Percentiles rank a stretch among this genome's conserved stretches.
Evolutionary conservation across 2,888 invertebrate genomes (phyloP).

Genomic region (Taphrorychus bicolor): DNA sequence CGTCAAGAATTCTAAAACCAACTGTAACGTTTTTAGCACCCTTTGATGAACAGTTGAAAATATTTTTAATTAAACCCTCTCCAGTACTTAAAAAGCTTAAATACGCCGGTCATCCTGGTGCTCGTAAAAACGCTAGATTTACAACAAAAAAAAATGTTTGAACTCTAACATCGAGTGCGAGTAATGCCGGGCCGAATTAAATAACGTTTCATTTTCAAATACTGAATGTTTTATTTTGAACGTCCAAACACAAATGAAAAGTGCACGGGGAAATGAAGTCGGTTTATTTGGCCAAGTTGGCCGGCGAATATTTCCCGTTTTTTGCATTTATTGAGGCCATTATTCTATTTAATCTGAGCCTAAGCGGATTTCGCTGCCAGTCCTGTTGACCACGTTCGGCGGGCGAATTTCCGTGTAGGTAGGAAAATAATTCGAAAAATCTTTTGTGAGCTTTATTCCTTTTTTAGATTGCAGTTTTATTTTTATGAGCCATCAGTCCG

Average conservation of each 20-base stretch:
- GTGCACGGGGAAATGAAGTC: constrained; percentile 39
- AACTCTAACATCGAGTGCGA: constrained; percentile 26
- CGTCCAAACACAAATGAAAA: constrained; percentile 40
- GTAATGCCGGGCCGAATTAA: constrained; percentile 34
- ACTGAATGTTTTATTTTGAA: constrained; percentile 30
- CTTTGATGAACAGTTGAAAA: constrained; percentile 13
- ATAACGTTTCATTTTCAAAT: constrained; percentile 41
- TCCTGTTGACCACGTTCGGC: constrained; percentile 21
- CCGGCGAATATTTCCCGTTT: constrained; percentile 49
- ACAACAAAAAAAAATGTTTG: constrained; percentile 28
- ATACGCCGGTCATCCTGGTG: constrained; percentile 5
- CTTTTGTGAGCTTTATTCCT: not conserved
- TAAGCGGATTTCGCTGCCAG: constrained; percentile 48
- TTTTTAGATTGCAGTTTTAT: not conserved
- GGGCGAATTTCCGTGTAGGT: constrained; percentile 5
- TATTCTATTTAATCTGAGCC: constrained; percentile 52
- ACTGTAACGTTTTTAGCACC: not conserved
- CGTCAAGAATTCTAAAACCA: not conserved
- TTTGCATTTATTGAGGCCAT: constrained; percentile 49
- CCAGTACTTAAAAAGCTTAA: constrained; percentile 10
- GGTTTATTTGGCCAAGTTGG: constrained; percentile 39
- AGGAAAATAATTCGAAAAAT: not conserved
- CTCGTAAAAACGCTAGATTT: constrained; percentile 24
- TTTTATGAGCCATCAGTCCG: not conserved
- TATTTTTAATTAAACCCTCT: constrained; percentile 12